Percentiles rank a stretch among this genome's conserved stretches.
These are phyloP conservation scores for Butorides virescens DNA, from an alignment of 2,113 vertebrate genomes.

Conservation along the genomic window DNA sequence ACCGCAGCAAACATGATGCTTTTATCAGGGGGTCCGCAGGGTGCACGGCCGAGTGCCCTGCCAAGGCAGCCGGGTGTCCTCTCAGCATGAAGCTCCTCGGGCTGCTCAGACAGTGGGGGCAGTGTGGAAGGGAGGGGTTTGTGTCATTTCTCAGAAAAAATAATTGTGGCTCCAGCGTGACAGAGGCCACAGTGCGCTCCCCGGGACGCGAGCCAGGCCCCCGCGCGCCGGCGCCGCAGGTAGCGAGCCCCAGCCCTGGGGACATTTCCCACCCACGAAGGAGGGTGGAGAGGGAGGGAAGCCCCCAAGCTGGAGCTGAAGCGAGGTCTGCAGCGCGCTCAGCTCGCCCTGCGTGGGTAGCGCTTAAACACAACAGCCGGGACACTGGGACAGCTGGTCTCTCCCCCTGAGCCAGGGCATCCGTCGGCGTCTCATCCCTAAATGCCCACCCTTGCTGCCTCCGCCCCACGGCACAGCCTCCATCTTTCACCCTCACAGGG, in stretches of 20 bases:
- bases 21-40: background rate
- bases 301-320: background rate
- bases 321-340: accelerated
- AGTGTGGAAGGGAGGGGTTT: background rate
- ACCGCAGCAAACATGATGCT: accelerated
- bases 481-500: background rate
- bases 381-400: accelerated
- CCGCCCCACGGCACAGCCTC: background rate
- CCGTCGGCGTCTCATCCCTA: background rate
- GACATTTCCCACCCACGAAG: accelerated
- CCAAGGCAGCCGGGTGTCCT: background rate
- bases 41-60: accelerated
- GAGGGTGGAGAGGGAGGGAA: background rate
- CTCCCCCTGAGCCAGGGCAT: background rate
- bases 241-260: background rate
- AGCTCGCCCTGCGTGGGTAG: accelerated
- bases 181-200: background rate
- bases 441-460: accelerated
- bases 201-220: background rate
- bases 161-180: accelerated
- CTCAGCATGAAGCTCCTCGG: background rate
- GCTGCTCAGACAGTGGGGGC: background rate
- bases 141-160: background rate
- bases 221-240: accelerated
- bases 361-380: background rate